Conservation (phyloP, 2,888 invertebrate genomes). For the Herminia tarsipennalis region DNA sequence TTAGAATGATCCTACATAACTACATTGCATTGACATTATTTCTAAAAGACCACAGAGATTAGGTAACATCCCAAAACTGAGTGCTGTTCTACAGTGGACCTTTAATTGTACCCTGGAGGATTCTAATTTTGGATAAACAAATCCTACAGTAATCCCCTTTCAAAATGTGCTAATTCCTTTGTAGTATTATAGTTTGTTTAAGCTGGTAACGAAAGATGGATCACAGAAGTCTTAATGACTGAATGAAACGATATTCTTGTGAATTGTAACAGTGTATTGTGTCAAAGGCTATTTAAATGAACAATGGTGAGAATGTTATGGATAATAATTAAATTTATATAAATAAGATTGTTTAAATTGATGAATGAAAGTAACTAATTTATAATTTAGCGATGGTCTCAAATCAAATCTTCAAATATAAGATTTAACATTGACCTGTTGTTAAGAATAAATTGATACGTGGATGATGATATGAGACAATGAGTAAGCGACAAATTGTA, state of each 20-base stretch:
- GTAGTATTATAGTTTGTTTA: too few species aligned
- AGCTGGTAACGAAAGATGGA: background rate
- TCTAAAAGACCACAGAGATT: background rate
- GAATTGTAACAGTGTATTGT: constrained; percentile 34
- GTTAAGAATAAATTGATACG: constrained; percentile 1
- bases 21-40: background rate
- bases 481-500: constrained; percentile 7
- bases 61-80: background rate
- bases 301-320: constrained; percentile 57
- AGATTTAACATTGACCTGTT: constrained; percentile 8
- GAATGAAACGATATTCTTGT: constrained; percentile 22
- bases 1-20: background rate
- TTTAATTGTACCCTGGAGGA: background rate
- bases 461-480: constrained; percentile 4
- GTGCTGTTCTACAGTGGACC: background rate
- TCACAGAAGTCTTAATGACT: background rate
- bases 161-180: too few species aligned
- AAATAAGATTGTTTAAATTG: constrained; percentile 33
- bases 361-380: constrained; percentile 32
- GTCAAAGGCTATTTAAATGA: constrained; percentile 39
- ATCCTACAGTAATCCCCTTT: too few species aligned
- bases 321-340: constrained; percentile 43
- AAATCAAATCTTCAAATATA: too few species aligned
- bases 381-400: constrained; percentile 7
- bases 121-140: background rate